Percentiles rank a stretch among this genome's conserved stretches.
Evolutionary conservation across 1,140 invertebrate genomes (phyloP).

Genomic region (Drosophila biarmipes): DNA sequence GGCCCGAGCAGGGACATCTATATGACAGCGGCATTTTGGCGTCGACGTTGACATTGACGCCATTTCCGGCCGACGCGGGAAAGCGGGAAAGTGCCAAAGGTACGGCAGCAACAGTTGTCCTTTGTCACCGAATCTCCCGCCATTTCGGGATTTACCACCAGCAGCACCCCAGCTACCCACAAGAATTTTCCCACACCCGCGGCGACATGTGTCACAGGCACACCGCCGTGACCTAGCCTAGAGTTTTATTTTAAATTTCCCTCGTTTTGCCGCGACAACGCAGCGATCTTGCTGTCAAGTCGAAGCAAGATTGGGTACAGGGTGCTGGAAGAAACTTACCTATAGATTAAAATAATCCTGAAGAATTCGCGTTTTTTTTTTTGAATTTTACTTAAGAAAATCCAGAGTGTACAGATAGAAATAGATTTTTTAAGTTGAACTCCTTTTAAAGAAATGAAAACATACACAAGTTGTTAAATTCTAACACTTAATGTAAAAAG

Average conservation of each 20-base stretch:
- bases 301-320: neutral
- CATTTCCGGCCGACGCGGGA: slow-evolving; percentile 72
- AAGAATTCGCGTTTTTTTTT: neutral
- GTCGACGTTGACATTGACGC: slow-evolving; percentile 79
- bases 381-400: no score
- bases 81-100: slow-evolving; percentile 9
- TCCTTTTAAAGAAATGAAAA: no score
- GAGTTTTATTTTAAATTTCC: slow-evolving; percentile 18
- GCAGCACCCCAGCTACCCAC: neutral
- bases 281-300: slow-evolving; percentile 25
- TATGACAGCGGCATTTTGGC: slow-evolving; percentile 68
- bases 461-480: no score
- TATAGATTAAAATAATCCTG: neutral
- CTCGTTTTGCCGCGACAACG: slow-evolving; percentile 2
- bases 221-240: slow-evolving; percentile 27
- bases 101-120: slow-evolving; percentile 61
- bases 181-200: slow-evolving; percentile 21
- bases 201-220: slow-evolving; percentile 68
- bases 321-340: neutral
- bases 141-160: slow-evolving; percentile 7
- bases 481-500: no score
- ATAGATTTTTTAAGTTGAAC: no score
- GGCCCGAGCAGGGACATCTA: slow-evolving; percentile 28
- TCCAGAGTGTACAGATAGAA: neutral
- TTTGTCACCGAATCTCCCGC: slow-evolving; percentile 19